A percentile compares a stretch with the other conserved stretches of the same genome.
Conservation (phyloP, 2,113 vertebrate species). For the Miniopterus natalensis region DNA sequence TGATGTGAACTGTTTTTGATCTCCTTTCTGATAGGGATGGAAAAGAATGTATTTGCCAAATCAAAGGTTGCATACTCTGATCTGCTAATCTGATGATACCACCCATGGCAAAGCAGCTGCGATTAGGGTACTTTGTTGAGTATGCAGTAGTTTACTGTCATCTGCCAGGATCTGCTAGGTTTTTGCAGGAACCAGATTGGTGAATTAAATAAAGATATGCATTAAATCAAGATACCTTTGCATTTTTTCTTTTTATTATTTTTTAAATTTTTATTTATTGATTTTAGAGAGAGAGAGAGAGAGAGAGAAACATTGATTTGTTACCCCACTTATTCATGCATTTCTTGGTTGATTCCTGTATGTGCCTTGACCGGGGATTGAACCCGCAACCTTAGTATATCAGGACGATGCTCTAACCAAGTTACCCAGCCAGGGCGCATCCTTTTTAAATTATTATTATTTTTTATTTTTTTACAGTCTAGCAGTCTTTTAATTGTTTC, state of each 20-base stretch:
- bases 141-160: neutral
- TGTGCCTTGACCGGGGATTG: too few species aligned
- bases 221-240: neutral
- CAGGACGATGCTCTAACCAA: too few species aligned
- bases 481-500: neutral
- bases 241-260: too few species aligned
- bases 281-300: too few species aligned
- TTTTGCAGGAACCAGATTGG: neutral
- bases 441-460: neutral
- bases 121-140: neutral
- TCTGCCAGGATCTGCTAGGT: neutral
- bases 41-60: constrained; percentile 19
- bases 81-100: neutral
- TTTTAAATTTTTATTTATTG: too few species aligned
- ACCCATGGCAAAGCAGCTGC: neutral
- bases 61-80: neutral
- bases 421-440: too few species aligned
- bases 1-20: neutral
- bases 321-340: too few species aligned
- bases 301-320: too few species aligned
- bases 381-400: too few species aligned
- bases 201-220: constrained; percentile 20
- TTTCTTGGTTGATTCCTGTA: too few species aligned
- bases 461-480: neutral
- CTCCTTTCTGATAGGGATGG: neutral